Base-by-base conservation (phyloP, 2,888 invertebrate species). In the Dolomedes plantarius region DNA sequence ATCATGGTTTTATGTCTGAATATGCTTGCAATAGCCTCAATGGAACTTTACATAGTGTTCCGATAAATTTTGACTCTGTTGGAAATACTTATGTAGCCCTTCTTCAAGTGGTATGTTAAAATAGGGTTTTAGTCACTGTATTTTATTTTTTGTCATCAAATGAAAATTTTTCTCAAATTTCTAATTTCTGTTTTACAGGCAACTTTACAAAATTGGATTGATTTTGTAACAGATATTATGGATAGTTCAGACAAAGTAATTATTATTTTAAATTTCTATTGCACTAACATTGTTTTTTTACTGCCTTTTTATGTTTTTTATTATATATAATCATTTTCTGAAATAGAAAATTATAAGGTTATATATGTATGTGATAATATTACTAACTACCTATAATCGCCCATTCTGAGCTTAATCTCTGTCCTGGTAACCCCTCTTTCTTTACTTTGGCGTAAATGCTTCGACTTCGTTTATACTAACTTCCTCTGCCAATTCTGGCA, bases 21-120 rank as follows among this genome's bases (percentile, higher is more conserved):
- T 16, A 19, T 7, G 92, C 95, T 41, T 98, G 98, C 91, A 93
- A 94, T 88, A 94, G 95, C 2, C 50, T 73, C 27, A 90, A 97
- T 92, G 96, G 96, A 91, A 96, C 96, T 3, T 98, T 98, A 98
- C 95, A 95, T 91, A 98, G 98, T 92, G 97, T 98, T 68, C 95
- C 95, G 81, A 97, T 99, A 95, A 98, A 98, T 93, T 99, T 98
- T 91, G 98, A 99, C 92, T 97, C 98, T 92, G 98, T 98, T 39
- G 95, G 97, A 88, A 97, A 97, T 93, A 98, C 98, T 69, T 98
- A 98, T 92, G 93, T 99, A 90, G 97, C 98, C 91, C 94, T 99
- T 89, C 98, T 99, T 92, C 98, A 99, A 95, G 98, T 99, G 89
- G 92, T 92, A 90, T 87, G 89, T n/a, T 89, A 27, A 46, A 2